Base-by-base conservation (phyloP, 2,113 vertebrate species). In the Strix aluco region DNA sequence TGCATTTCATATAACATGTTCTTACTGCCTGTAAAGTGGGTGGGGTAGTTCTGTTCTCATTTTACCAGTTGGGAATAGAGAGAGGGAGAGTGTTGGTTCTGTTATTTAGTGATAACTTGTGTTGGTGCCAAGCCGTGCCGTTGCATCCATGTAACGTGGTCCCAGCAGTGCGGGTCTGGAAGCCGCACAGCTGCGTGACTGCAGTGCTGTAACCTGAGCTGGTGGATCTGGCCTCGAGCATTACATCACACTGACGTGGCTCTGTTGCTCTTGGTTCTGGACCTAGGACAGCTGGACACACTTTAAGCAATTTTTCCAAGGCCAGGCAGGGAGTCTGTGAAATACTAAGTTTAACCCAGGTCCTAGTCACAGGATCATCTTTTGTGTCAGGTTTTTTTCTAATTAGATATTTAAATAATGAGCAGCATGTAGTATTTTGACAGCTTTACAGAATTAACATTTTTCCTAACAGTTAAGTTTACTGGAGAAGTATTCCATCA, bases 181-280 rank as follows among this genome's bases (percentile, higher is more conserved):
- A 23, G 63, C 81, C 38, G 63, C 42, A 16, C 20, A 40, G 75
- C n/a, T 59, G 57, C 2, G 4, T 40, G 55, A 8, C 55, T 55
- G 51, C 46, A 4, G 44, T 19, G 27, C 57, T 52, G 62, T 61
- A 17, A 22, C 40, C 9, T 17, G 54, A 30, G 46, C 40, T 59
- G 2, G 6, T 3, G 2, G 11, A 19, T 26, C 80, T 75, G 57
- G 3, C 49, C 51, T 54, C 5, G 11, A 26, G 38, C 27, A 6
- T 36, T 11, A 4, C 62, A 14, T 44, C 69, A 7, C 34, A 1
- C 7, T 25, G n/a, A 17, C 0, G 3, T 42, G 70, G 25, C 44
- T 9, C 1, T 62, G 1, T 6, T 32, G 40, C 27, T 46, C 36
- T 32, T 44, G 47, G 13, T 36, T 51, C 47, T 62, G 44, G 26